Conservation (phyloP, 2,888 invertebrate genomes). For the Drosophila macrothrix region DNA sequence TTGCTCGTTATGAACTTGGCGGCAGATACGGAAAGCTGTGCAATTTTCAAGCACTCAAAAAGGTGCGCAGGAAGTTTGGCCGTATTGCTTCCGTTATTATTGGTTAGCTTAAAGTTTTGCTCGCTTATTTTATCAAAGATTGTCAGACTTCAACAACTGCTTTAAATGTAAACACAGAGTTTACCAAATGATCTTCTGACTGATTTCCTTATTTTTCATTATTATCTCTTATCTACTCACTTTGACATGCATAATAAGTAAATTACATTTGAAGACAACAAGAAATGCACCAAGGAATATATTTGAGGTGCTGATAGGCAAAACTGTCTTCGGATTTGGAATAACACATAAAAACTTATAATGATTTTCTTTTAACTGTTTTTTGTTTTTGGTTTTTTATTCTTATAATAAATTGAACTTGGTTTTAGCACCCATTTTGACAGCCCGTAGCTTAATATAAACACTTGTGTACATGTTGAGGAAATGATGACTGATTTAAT, state of each 20-base stretch:
- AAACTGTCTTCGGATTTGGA: neutral
- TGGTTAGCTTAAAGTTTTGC: slow-evolving; percentile 40
- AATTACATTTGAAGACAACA: neutral
- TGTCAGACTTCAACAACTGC: slow-evolving; percentile 21
- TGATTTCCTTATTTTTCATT: neutral
- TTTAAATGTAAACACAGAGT: slow-evolving; percentile 12
- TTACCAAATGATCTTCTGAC: slow-evolving; percentile 14
- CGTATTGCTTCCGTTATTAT: slow-evolving; percentile 41
- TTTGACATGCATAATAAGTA: neutral
- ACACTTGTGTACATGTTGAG: slow-evolving; percentile 34
- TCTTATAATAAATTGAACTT: slow-evolving; percentile 29
- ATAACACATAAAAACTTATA: neutral
- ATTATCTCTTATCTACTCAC: neutral
- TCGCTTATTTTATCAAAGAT: slow-evolving; percentile 24
- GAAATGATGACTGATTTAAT: slow-evolving; percentile 71
- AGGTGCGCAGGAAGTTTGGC: slow-evolving; percentile 39
- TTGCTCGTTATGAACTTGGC: slow-evolving; percentile 74
- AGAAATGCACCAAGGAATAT: neutral
- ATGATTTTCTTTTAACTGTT: neutral
- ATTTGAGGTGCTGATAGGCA: neutral
- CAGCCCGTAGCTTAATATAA: slow-evolving; percentile 29
- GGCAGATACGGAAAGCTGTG: slow-evolving; percentile 56
- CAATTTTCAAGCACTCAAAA: slow-evolving; percentile 23
- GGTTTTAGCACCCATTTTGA: slow-evolving; percentile 22
- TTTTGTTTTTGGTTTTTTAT: slow-evolving; percentile 8